Conservation (phyloP, 1,140 invertebrate species). For the Pogonomyrmex barbatus region DNA sequence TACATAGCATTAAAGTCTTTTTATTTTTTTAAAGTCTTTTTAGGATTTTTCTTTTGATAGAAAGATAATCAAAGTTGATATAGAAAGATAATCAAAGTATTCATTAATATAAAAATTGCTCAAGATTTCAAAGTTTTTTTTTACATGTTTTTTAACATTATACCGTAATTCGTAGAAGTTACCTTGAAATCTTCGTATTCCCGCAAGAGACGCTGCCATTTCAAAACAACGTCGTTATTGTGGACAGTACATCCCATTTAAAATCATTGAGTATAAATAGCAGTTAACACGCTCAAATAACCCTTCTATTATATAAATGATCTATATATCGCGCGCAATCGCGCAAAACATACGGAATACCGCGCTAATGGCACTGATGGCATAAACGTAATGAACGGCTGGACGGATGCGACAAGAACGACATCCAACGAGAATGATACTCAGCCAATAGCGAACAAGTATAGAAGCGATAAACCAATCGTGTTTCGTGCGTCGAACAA, state of each 20-base stretch:
- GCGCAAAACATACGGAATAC: neutral
- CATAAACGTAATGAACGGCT: neutral
- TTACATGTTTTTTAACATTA: neutral
- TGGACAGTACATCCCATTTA: neutral
- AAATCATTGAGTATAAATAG: constrained; percentile 44
- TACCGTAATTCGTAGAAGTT: neutral
- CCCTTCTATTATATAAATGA: constrained; percentile 35
- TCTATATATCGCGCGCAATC: constrained; percentile 12
- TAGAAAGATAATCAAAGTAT: neutral
- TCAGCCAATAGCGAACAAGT: neutral
- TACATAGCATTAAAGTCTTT: no score
- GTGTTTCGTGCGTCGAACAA: neutral
- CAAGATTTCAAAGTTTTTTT: neutral
- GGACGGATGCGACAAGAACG: neutral
- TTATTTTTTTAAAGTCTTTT: no score
- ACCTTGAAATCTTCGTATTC: neutral
- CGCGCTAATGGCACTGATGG: neutral
- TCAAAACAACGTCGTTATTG: constrained; percentile 1
- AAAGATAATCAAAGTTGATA: neutral
- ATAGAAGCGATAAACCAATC: neutral
- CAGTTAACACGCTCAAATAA: constrained; percentile 48
- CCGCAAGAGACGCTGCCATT: neutral
- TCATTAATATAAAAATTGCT: neutral
- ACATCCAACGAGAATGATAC: neutral
- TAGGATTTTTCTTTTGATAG: no score